phyloP scores from a whole-genome alignment of 1,140 invertebrate species.

The Euborellia annulipes region DNA sequence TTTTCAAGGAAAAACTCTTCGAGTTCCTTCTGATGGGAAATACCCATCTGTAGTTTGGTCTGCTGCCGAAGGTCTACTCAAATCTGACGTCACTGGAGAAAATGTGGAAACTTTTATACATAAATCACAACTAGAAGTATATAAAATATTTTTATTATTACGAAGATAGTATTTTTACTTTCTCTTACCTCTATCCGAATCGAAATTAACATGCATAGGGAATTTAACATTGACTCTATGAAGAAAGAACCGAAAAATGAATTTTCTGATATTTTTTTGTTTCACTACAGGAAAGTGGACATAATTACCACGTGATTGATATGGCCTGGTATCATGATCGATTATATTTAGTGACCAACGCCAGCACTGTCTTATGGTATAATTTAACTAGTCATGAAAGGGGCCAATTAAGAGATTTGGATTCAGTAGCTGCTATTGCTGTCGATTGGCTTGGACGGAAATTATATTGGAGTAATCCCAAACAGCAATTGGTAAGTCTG shows the following conservation, averaged over 20 bases:
- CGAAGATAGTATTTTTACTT: neutral
- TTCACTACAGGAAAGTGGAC: constrained; percentile 9
- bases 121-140: constrained; percentile 30
- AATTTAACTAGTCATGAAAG: constrained; percentile 42
- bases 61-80: constrained; percentile 46
- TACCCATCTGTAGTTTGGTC: constrained; percentile 52
- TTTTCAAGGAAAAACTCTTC: constrained; percentile 49
- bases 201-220: too few relatives aligned
- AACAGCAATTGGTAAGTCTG: constrained; percentile 56
- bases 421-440: constrained; percentile 58
- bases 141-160: neutral
- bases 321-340: constrained; percentile 50
- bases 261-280: neutral
- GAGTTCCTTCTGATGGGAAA: constrained; percentile 25
- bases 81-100: constrained; percentile 57
- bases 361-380: constrained; percentile 49
- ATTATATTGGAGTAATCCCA: constrained; percentile 78
- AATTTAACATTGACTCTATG: too few relatives aligned
- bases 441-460: constrained; percentile 79
- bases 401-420: constrained; percentile 40
- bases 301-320: constrained; percentile 40
- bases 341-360: constrained; percentile 57
- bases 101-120: constrained; percentile 45
- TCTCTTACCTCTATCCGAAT: too few relatives aligned
- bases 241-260: too few relatives aligned